A percentile compares a stretch with the other conserved stretches of the same genome.
phyloP scores from a whole-genome alignment of 2,797 vertebrate species.

The Pteronotus mesoamericanus region DNA sequence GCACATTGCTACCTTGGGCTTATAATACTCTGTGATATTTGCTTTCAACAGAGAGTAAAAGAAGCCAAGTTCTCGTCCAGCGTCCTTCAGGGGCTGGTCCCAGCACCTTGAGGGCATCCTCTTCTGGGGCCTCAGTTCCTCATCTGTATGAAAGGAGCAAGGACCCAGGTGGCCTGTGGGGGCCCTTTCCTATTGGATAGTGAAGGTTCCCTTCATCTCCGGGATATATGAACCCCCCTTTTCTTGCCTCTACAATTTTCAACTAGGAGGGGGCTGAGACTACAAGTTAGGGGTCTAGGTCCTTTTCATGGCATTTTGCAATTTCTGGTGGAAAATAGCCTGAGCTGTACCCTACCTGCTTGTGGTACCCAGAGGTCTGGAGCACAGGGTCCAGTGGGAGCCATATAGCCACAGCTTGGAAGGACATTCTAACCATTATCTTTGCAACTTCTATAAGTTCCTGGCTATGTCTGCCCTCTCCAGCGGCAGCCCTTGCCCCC shows the following conservation, averaged over 20 bases:
- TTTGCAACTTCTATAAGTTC: not conserved
- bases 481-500: not conserved
- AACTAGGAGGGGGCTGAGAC: not conserved
- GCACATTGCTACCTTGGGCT: not conserved
- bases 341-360: not conserved
- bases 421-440: not conserved
- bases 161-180: not conserved
- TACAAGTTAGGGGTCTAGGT: not conserved
- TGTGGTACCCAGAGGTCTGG: fast-evolving
- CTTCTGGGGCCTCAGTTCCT: not conserved
- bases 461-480: not conserved
- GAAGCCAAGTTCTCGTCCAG: not conserved
- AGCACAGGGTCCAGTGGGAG: not conserved
- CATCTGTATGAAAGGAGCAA: not conserved
- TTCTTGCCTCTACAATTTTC: not conserved
- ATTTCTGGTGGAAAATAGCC: not conserved
- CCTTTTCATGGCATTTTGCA: not conserved
- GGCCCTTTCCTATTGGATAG: not conserved
- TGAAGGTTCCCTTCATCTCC: not conserved
- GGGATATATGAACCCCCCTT: not conserved
- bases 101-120: not conserved
- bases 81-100: not conserved
- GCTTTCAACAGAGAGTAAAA: not conserved
- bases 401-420: fast-evolving
- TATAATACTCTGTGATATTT: not conserved